Percentiles rank a stretch among this genome's conserved stretches.
Evolutionary conservation across 2,888 invertebrate species (phyloP).

Genomic region (Acleris emargana): DNA sequence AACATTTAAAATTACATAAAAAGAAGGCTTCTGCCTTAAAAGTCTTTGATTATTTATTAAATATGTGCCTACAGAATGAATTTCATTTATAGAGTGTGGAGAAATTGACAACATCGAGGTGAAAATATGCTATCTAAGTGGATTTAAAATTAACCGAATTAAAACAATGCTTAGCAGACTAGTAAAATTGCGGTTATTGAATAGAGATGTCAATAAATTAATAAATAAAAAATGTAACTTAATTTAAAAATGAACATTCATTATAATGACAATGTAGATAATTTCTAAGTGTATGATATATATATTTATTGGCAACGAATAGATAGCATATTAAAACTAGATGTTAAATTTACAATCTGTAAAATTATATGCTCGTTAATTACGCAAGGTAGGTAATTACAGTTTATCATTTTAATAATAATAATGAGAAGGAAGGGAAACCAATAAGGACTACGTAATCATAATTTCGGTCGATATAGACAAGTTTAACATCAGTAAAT

Average conservation of each 20-base stretch:
- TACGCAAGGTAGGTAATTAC: neutral
- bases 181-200: too few relatives aligned
- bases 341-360: conserved; percentile 34
- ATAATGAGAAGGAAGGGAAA: conserved; percentile 5
- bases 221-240: too few relatives aligned
- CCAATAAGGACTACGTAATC: neutral
- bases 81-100: conserved; percentile 73
- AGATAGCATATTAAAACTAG: conserved; percentile 44
- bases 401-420: neutral
- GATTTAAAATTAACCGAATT: conserved; percentile 22
- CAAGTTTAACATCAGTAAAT: conserved; percentile 19
- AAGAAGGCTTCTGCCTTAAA: conserved; percentile 80
- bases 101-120: conserved; percentile 39
- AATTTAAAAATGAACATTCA: too few relatives aligned
- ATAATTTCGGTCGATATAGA: conserved; percentile 11
- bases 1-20: conserved; percentile 83
- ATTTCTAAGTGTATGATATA: neutral
- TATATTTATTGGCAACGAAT: neutral
- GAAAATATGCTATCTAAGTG: conserved; percentile 44
- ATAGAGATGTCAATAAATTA: too few relatives aligned
- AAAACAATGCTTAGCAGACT: neutral
- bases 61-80: conserved; percentile 74
- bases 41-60: conserved; percentile 75
- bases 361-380: conserved; percentile 47
- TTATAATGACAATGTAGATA: neutral